Evolutionary conservation across 2,113 vertebrate species (phyloP).

Genomic region (Potamarius usumacintae): DNA sequence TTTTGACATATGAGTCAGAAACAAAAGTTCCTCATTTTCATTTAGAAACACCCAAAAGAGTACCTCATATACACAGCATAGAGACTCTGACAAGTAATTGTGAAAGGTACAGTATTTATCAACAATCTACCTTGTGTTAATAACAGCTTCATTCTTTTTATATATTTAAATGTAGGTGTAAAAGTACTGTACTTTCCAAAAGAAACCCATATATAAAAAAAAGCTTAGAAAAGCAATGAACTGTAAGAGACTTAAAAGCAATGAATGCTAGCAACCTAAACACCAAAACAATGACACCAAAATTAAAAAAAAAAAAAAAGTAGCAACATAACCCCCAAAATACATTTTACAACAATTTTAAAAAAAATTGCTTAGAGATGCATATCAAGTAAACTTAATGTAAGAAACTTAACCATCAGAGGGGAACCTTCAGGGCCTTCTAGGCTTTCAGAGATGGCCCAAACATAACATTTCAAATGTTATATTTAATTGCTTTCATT

Average conservation of each 20-base stretch:
- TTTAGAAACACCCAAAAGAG: background rate
- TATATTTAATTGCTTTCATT: too few relatives aligned
- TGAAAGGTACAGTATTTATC: background rate
- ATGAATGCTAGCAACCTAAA: background rate
- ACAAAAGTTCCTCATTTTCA: constrained; percentile 21
- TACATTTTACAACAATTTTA: background rate
- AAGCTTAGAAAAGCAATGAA: background rate
- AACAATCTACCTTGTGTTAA: background rate
- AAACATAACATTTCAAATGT: too few relatives aligned
- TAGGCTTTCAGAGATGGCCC: too few relatives aligned
- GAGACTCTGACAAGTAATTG: background rate
- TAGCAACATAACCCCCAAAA: background rate
- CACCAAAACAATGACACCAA: background rate
- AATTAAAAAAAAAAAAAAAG: background rate
- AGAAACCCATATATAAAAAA: background rate
- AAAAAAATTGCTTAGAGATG: background rate
- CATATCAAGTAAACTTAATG: background rate
- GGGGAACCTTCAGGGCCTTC: too few relatives aligned
- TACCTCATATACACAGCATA: background rate
- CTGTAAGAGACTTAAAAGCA: background rate
- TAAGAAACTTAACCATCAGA: background rate
- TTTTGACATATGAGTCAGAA: constrained; percentile 12
- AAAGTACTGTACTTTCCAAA: too few relatives aligned
- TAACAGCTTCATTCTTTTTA: background rate
- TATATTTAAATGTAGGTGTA: background rate